phyloP scores from a whole-genome alignment of 2,888 invertebrate species.

The Syritta pipiens region DNA sequence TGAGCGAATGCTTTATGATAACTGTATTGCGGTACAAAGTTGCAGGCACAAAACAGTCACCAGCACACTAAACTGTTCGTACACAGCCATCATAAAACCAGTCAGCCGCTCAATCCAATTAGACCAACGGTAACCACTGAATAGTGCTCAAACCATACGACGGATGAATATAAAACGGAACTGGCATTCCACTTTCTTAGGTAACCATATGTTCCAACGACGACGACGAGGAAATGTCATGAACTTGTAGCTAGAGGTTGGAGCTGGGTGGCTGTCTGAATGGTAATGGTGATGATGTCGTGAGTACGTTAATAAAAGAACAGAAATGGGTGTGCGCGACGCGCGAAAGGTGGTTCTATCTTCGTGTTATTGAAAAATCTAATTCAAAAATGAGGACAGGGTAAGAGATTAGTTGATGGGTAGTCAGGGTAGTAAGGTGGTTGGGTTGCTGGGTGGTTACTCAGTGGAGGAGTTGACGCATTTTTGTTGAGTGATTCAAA shows the following conservation, averaged over 20 bases:
- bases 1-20: conserved; percentile 1
- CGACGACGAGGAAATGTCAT: conserved; percentile 37
- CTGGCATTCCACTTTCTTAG: conserved; percentile 53
- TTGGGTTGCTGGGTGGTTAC: neutral
- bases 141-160: conserved; percentile 18
- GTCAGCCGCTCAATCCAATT: conserved; percentile 62
- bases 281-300: conserved; percentile 31
- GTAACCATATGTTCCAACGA: conserved; percentile 36
- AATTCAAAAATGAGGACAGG: conserved; percentile 23
- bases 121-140: conserved; percentile 23
- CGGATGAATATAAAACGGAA: conserved; percentile 16
- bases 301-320: conserved; percentile 51
- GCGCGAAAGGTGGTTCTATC: conserved; percentile 4
- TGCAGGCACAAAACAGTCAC: neutral
- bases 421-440: neutral
- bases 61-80: neutral
- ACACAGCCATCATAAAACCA: conserved; percentile 36
- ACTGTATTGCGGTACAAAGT: conserved; percentile 14
- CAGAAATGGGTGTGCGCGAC: conserved; percentile 42
- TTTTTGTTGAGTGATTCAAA: neutral
- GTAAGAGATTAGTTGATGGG: conserved; percentile 3
- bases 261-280: neutral
- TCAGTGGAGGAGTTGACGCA: conserved; percentile 17
- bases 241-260: conserved; percentile 28
- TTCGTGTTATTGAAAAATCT: conserved; percentile 29